A percentile compares a stretch with the other conserved stretches of the same genome.
These are phyloP conservation scores for Quiscalus mexicanus DNA, from an alignment of 2,113 vertebrate genomes.

Conservation along the genomic window DNA sequence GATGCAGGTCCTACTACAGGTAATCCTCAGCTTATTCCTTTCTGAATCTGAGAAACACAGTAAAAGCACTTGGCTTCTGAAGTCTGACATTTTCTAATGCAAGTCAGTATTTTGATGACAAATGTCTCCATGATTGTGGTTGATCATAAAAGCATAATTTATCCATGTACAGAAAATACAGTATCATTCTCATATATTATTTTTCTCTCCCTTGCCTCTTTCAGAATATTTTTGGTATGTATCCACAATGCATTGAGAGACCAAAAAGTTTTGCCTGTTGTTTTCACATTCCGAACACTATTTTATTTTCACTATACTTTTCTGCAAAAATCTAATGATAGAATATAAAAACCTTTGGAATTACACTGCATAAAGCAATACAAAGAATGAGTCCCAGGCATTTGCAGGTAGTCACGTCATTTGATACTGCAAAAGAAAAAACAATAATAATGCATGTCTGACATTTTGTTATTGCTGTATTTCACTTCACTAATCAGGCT, in stretches of 20 bases:
- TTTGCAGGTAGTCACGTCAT: rapidly evolving
- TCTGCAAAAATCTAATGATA: not conserved
- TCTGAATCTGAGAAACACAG: not conserved
- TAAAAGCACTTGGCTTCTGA: not conserved
- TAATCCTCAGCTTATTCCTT: not conserved
- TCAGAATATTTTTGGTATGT: not conserved
- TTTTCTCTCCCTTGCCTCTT: not conserved
- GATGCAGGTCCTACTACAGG: not conserved
- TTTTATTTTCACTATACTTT: not conserved
- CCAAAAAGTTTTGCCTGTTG: rapidly evolving
- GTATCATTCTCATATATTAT: not conserved
- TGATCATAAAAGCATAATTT: not conserved
- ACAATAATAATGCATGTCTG: not conserved
- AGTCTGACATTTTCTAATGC: not conserved
- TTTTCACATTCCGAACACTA: not conserved
- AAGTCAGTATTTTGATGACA: not conserved
- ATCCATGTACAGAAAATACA: not conserved
- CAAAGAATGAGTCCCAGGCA: not conserved
- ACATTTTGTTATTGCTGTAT: not conserved
- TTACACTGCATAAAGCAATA: not conserved
- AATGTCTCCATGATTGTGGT: not conserved
- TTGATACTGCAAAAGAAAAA: not conserved
- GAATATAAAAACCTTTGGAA: not conserved
- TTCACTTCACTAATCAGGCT: not conserved
- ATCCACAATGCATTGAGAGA: not conserved